A percentile compares a stretch with the other conserved stretches of the same genome.
Evolutionary conservation across 2,797 vertebrate genomes (phyloP).

Genomic region (Gorsachius magnificus): DNA sequence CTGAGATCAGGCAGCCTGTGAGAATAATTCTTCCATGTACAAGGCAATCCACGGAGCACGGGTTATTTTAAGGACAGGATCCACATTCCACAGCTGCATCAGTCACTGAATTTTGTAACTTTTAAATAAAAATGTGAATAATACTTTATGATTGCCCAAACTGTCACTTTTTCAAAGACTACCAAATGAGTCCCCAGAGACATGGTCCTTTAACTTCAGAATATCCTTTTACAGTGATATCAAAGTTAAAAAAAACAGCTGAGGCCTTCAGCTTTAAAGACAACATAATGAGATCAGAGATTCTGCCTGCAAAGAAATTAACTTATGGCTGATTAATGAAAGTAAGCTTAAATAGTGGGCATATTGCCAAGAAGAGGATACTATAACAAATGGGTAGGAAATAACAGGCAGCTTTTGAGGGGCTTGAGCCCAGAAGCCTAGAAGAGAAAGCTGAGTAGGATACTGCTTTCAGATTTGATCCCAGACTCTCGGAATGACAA

Average conservation of each 20-base stretch:
- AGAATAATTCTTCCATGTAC: neutral
- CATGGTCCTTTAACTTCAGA: conserved; percentile 52
- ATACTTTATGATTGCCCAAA: conserved; percentile 35
- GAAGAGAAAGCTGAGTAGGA: conserved; percentile 65
- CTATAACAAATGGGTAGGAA: conserved; percentile 43
- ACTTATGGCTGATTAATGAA: conserved; percentile 76
- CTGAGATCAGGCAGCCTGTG: neutral
- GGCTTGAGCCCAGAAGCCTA: conserved; percentile 14
- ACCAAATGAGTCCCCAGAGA: conserved; percentile 55
- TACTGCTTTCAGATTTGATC: conserved; percentile 70
- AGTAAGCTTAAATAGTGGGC: conserved; percentile 73
- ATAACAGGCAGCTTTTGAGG: conserved; percentile 65
- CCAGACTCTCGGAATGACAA: conserved; percentile 67
- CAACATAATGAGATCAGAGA: conserved; percentile 74
- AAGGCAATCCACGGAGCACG: neutral
- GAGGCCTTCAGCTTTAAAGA: conserved; percentile 69
- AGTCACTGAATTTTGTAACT: neutral
- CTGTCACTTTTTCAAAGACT: conserved; percentile 62
- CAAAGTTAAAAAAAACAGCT: conserved; percentile 59
- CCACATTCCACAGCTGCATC: neutral
- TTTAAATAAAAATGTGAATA: conserved; percentile 21
- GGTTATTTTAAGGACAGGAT: neutral
- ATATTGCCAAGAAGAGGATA: conserved; percentile 58
- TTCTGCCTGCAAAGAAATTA: conserved; percentile 73
- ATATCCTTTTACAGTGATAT: conserved; percentile 57